Base-by-base conservation (phyloP, 2,888 invertebrate genomes). In the Hydraecia micacea region DNA sequence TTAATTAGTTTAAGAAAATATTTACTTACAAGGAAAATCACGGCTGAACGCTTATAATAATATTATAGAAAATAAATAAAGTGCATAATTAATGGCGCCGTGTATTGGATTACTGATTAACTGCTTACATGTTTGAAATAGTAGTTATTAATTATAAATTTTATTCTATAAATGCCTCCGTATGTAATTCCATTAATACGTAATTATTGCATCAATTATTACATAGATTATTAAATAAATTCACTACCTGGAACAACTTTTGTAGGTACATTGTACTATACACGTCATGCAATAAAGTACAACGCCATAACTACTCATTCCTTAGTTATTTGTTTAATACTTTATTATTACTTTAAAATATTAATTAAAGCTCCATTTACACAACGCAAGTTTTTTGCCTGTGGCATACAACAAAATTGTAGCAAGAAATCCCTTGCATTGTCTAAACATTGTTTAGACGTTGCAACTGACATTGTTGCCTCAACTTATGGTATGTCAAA, bases 41-140 rank as follows among this genome's bases (percentile, higher is more conserved):
- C 18, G 18, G 7, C 25, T 55, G 6, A 66, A 15, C 21, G 28
- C 70, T 28, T 55, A 46, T 4, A 62, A 65, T 78, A 36, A 70
- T 63, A 60, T 52, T 63, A 68, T 46, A 70, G 78, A 70, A 67
- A 81, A 74, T 75, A 42, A 70, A 74, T 62, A 2, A 72, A 36
- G 42, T 28, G 11, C 52, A 52, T 70, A 77, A 32, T 63, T 58
- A 70, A 81, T 72, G 76, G 85, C 80, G 77, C 80, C 77, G 6
- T 11, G 39, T 28, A 32, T 66, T 32, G 6, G 32, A 46, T 73
- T 58, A 70, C 21, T 73, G 52, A 70, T 67, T 49, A 60, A 58
- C 21, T 73, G 28, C 28, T 77, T 70, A 67, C 65, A 75, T 62
- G 36, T 28, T 70, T 75, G 13, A 74, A 69, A 76, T 67, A n/a